Conservation (phyloP, 2,888 invertebrate genomes). For the Ormyrus rosae region DNA sequence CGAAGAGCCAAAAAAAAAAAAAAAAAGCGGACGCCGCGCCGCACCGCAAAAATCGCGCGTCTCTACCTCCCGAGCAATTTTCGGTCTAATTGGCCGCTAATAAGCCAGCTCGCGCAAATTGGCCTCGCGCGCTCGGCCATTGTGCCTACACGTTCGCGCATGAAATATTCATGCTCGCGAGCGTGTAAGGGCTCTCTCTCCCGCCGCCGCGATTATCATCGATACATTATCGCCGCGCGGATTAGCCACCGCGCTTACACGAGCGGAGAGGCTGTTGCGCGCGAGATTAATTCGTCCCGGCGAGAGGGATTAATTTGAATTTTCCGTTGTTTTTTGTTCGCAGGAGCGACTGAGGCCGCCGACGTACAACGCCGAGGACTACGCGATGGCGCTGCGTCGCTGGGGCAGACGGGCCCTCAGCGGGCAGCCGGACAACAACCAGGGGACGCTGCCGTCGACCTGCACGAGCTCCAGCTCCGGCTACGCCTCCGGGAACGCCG, state of each 20-base stretch:
- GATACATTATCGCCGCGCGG: conserved; percentile 23
- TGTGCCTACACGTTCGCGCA: conserved; percentile 7
- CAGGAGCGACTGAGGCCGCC: conserved; percentile 91
- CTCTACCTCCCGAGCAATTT: conserved; percentile 13
- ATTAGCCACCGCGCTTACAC: conserved; percentile 28
- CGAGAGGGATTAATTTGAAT: neutral
- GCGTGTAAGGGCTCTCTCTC: too few relatives aligned
- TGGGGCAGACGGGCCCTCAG: conserved; percentile 83
- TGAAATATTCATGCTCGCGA: conserved; percentile 40
- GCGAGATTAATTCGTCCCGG: conserved; percentile 23
- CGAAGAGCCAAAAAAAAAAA: neutral
- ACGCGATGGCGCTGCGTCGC: conserved; percentile 87
- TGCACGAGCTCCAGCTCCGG: conserved; percentile 73
- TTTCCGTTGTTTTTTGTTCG: neutral
- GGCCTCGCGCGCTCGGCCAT: conserved; percentile 37
- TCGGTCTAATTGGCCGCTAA: conserved; percentile 41
- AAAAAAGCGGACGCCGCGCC: neutral
- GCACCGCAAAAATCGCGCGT: too few relatives aligned
- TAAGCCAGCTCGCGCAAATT: conserved; percentile 41
- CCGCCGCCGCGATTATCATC: conserved; percentile 36
- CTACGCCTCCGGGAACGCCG: conserved; percentile 78
- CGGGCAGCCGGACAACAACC: conserved; percentile 65
- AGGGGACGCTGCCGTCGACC: conserved; percentile 73
- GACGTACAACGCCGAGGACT: conserved; percentile 93
- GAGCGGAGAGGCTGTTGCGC: neutral